phyloP scores from a whole-genome alignment of 2,797 vertebrate species.

The Lindbergichthys nudifrons region DNA sequence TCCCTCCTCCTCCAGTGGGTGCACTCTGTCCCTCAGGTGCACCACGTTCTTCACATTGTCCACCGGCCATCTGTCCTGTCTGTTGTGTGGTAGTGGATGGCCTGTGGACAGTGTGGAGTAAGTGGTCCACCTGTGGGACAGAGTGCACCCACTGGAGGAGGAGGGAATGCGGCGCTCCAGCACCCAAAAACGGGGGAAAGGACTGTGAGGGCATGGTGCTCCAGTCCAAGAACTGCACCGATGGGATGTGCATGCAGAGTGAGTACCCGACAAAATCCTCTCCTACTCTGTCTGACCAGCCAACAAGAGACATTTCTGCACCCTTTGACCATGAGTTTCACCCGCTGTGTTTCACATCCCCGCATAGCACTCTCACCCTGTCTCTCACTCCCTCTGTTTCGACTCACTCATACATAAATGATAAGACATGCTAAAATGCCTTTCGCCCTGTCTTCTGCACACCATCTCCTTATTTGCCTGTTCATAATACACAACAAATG shows the following conservation, averaged over 20 bases:
- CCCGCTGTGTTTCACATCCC: slow-evolving; percentile 65
- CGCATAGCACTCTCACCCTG: slow-evolving; percentile 55
- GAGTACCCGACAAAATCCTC: slow-evolving; percentile 83
- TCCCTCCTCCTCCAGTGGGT: no score
- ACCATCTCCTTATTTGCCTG: slow-evolving; percentile 38
- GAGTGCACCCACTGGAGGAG: slow-evolving; percentile 99
- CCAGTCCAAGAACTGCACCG: slow-evolving; percentile 98
- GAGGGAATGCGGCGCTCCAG: slow-evolving; percentile 92
- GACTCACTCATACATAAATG: slow-evolving; percentile 62
- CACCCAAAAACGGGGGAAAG: slow-evolving; percentile 96
- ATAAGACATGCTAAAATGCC: slow-evolving; percentile 42
- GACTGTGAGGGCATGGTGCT: slow-evolving; percentile 96
- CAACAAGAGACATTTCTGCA: slow-evolving; percentile 53
- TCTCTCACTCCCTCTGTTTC: slow-evolving; percentile 60
- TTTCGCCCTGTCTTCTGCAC: slow-evolving; percentile 25
- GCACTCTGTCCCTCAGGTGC: no score
- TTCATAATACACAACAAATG: slow-evolving; percentile 34
- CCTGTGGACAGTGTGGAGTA: slow-evolving; percentile 98
- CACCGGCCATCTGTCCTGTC: slow-evolving; percentile 66
- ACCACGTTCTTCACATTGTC: no score
- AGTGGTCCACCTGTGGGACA: slow-evolving; percentile 98
- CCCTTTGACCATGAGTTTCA: slow-evolving; percentile 68
- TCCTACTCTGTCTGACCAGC: slow-evolving; percentile 73
- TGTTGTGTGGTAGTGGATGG: slow-evolving; percentile 93
- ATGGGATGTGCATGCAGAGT: slow-evolving; percentile 99